Evolutionary conservation across 2,888 invertebrate species (phyloP), one percentile per base, ranked within the genome.

Genomic region (Cyclophora albipunctata): DNA sequence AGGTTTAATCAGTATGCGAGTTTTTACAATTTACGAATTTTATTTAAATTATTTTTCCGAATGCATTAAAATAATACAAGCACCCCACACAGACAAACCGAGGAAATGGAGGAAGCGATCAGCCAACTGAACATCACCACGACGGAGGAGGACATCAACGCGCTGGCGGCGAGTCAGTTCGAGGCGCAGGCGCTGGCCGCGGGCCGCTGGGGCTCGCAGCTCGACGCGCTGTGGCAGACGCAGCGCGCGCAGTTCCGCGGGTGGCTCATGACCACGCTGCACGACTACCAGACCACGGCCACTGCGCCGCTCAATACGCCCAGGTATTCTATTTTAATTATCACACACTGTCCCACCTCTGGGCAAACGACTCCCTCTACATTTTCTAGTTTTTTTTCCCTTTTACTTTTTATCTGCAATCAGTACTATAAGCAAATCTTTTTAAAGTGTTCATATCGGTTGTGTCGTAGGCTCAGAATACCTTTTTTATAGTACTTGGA

Each of bases 21-120:
- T 20, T 20, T 20, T 20, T 20, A 20, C 20, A 20, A 20, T 20
- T 20, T 20, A 20, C 20, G 20, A 20, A 20, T 20, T 20, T 20
- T 20, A 20, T 20, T 20, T 1, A 20, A 20, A 20, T 20, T 20
- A 20, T 20, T 20, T 20, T 1, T 20, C 20, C 1, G 1, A 20
- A 20, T 20, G 20, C 20, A 20, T 20, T n/a, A 20, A 20, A 20
- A 20, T 20, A 20, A 20, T 20, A 20, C 20, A 20, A 20, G 1
- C 20, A 20, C 20, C 4, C 20, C 4, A 2, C 20, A 40, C 63
- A 94, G 94, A 48, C 96, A 97, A 88, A 94, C 94, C 42, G 91
- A 93, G 65, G 98, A 98, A 88, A 97, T 98, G 96, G 94, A 95
- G 62, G 90, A 92, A 42, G 95, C 96, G 48, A 92, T 98, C 45